These are phyloP conservation scores for Prosopocoilus inquinatus DNA, from an alignment of 2,888 invertebrate genomes.

Conservation along the genomic window DNA sequence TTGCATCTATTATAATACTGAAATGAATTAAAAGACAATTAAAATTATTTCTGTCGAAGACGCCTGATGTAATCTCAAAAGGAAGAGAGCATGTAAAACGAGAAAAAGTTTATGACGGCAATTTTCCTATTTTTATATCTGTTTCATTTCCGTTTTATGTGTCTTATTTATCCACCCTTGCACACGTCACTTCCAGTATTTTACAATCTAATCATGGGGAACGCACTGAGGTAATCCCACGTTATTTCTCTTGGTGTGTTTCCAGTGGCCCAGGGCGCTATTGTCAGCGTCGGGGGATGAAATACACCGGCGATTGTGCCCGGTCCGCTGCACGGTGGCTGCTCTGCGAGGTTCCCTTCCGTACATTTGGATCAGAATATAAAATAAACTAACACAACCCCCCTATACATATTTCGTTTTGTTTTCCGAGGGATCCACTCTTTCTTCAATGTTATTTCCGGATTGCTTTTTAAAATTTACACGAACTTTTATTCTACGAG, in stretches of 20 bases:
- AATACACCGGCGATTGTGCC: constrained; percentile 7
- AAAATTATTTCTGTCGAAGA: too few relatives aligned
- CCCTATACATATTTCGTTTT: constrained; percentile 46
- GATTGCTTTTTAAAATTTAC: constrained; percentile 38
- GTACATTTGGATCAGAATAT: constrained; percentile 51
- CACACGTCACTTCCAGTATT: constrained; percentile 56
- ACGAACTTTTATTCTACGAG: constrained; percentile 24
- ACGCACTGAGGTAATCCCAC: constrained; percentile 54
- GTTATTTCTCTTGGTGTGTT: constrained; percentile 54
- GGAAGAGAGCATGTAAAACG: constrained; percentile 18
- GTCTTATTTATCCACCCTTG: constrained; percentile 55
- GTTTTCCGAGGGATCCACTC: constrained; percentile 45
- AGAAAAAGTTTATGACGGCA: constrained; percentile 46
- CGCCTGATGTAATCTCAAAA: too few relatives aligned
- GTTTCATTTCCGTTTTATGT: constrained; percentile 54
- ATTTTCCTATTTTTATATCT: constrained; percentile 53
- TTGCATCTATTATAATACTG: too few relatives aligned
- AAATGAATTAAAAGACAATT: too few relatives aligned
- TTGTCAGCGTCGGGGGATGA: constrained; percentile 13
- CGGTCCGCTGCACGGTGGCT: constrained; percentile 36
- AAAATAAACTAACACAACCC: constrained; percentile 49
- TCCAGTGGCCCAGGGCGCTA: constrained; percentile 36
- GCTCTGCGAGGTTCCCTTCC: constrained; percentile 42
- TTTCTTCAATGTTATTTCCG: constrained; percentile 45
- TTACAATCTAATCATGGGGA: constrained; percentile 57